Percentiles rank a stretch among this genome's conserved stretches.
Conservation (phyloP, 2,113 vertebrate genomes). For the Dipodomys stephensi region DNA sequence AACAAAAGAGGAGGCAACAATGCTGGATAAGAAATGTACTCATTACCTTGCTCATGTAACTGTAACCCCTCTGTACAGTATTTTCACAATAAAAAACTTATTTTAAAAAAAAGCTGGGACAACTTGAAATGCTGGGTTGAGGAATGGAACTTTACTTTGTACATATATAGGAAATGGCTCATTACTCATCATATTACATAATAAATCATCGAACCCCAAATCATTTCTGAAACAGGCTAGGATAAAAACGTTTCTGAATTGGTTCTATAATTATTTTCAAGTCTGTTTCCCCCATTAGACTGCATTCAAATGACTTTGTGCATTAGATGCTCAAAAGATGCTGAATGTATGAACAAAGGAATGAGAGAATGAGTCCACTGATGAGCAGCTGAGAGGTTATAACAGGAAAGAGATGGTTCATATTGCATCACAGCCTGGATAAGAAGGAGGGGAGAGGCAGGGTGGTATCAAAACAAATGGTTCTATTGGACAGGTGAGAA, state of each 20-base stretch:
- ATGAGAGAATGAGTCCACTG: conserved; percentile 15
- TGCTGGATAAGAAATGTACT: too few species aligned
- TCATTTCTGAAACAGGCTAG: conserved; percentile 53
- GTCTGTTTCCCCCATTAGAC: conserved; percentile 61
- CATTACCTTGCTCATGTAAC: too few species aligned
- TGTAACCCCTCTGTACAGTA: too few species aligned
- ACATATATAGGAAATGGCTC: conserved; percentile 15
- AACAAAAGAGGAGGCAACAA: too few species aligned
- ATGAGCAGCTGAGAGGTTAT: conserved; percentile 39
- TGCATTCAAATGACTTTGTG: conserved; percentile 60
- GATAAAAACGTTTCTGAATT: conserved; percentile 64
- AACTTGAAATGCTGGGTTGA: background rate
- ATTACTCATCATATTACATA: conserved; percentile 64
- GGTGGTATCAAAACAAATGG: too few species aligned
- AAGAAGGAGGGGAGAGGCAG: background rate
- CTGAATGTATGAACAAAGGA: conserved; percentile 46
- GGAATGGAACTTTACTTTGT: background rate
- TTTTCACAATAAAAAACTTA: too few species aligned
- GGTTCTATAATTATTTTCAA: conserved; percentile 69
- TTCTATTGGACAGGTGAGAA: background rate
- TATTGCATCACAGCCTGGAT: background rate
- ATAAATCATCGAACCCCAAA: conserved; percentile 63
- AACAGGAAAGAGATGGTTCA: conserved; percentile 13
- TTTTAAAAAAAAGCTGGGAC: background rate
- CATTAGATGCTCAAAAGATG: conserved; percentile 37